Conservation (phyloP, 2,797 vertebrate genomes). For the Atherinosoma microstoma region DNA sequence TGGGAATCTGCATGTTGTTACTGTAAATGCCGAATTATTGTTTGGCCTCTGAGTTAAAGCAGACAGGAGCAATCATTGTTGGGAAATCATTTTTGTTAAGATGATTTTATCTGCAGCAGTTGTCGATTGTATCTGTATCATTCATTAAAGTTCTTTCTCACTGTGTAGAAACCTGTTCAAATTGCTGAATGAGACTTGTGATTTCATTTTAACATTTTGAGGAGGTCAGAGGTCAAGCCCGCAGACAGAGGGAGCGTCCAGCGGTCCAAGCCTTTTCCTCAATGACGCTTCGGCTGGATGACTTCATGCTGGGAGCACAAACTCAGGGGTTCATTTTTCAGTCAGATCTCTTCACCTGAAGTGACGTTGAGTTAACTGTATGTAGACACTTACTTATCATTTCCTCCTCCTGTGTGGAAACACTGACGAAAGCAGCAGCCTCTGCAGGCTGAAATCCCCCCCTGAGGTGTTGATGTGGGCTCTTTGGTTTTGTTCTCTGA, state of each 20-base stretch:
- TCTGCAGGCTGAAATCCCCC: constrained; percentile 37
- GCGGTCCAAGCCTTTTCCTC: background rate
- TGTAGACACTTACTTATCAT: constrained; percentile 6
- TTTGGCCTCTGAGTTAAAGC: constrained; percentile 31
- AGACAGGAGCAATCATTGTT: constrained; percentile 15
- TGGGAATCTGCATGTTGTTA: constrained; percentile 40
- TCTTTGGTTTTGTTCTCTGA: constrained; percentile 47
- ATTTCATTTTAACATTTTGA: background rate
- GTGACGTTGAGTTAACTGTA: background rate
- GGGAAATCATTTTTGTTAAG: constrained; percentile 31
- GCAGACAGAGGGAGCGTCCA: background rate
- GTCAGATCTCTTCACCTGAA: background rate
- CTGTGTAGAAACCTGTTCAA: constrained; percentile 6
- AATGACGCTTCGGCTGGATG: background rate
- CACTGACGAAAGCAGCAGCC: constrained; percentile 35
- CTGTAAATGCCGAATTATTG: constrained; percentile 24
- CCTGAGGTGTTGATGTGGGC: constrained; percentile 20
- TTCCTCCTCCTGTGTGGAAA: constrained; percentile 48
- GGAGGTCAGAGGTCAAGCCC: background rate
- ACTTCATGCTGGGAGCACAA: background rate
- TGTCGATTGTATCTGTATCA: constrained; percentile 17
- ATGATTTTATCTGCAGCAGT: background rate
- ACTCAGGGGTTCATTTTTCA: background rate
- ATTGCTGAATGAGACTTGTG: background rate
- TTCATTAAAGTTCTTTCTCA: background rate